A percentile compares a stretch with the other conserved stretches of the same genome.
Evolutionary conservation across 2,888 invertebrate species (phyloP).

Genomic region (Pristionchus exspectatus): DNA sequence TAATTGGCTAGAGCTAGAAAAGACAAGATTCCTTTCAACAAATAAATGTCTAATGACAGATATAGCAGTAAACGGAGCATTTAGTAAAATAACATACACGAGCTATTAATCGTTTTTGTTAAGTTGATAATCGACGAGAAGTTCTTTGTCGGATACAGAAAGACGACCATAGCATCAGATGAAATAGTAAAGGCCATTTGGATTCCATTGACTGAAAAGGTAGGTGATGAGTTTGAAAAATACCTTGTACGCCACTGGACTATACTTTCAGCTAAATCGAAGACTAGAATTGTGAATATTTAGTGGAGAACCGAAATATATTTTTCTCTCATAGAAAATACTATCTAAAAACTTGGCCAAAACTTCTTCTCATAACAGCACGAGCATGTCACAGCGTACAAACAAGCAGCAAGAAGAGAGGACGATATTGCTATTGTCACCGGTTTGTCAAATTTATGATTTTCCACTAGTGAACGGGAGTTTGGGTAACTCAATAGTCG

Average conservation of each 20-base stretch:
- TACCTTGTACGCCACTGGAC: not conserved
- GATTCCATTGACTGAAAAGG: conserved; percentile 86
- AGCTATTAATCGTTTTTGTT: too few species aligned
- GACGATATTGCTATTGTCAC: conserved; percentile 98
- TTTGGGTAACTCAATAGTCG: not conserved
- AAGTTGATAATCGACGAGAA: conserved; percentile 85
- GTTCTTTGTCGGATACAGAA: conserved; percentile 92
- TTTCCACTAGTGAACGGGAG: not conserved
- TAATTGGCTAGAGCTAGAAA: too few species aligned
- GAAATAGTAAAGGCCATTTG: conserved; percentile 89
- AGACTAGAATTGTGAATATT: too few species aligned
- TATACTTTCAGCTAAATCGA: too few species aligned
- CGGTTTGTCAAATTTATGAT: conserved; percentile 80
- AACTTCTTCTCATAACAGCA: conserved; percentile 76
- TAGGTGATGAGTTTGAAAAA: conserved; percentile 58
- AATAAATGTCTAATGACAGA: too few species aligned
- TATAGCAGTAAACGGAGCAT: too few species aligned
- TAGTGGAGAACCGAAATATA: too few species aligned
- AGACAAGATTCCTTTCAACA: too few species aligned
- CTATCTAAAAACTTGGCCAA: too few species aligned
- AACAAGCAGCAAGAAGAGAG: conserved; percentile 92
- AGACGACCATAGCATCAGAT: conserved; percentile 85
- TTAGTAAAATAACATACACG: too few species aligned
- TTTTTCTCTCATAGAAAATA: too few species aligned
- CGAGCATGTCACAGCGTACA: conserved; percentile 90